Conservation (phyloP, 2,888 invertebrate species). For the Acronicta aceris region DNA sequence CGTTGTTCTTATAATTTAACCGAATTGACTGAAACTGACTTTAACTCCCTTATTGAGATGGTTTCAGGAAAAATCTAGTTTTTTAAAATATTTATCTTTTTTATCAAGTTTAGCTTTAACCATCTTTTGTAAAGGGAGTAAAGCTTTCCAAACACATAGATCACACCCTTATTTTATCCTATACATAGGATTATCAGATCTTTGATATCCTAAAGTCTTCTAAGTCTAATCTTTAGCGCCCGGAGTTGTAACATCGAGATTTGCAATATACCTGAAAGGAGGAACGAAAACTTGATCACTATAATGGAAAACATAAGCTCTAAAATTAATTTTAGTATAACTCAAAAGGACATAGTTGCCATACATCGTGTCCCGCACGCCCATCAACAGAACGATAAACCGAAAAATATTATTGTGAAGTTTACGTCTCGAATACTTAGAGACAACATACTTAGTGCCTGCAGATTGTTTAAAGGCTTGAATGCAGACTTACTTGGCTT, state of each 20-base stretch:
- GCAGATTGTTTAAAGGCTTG: neutral
- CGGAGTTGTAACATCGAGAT: neutral
- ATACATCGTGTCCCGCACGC: conserved; percentile 1
- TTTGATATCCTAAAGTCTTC: too few species aligned
- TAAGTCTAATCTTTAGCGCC: too few species aligned
- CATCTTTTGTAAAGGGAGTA: too few species aligned
- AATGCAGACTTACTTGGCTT: neutral
- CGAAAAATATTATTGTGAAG: neutral
- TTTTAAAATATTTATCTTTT: too few species aligned
- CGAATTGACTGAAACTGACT: conserved; percentile 2
- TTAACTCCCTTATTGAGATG: neutral
- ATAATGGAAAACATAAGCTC: neutral
- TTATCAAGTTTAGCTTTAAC: too few species aligned
- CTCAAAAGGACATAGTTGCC: neutral
- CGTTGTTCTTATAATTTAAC: conserved; percentile 32
- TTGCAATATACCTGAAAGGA: too few species aligned
- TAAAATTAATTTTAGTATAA: neutral
- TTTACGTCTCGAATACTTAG: neutral
- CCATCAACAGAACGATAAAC: neutral
- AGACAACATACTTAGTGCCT: conserved; percentile 1
- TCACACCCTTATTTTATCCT: neutral
- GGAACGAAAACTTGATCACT: neutral
- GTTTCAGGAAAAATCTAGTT: too few species aligned
- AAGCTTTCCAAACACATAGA: too few species aligned
- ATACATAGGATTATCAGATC: neutral